Percentiles rank a stretch among this genome's conserved stretches.
Evolutionary conservation across 2,888 invertebrate species (phyloP).

Genomic region (Linyphia triangularis): DNA sequence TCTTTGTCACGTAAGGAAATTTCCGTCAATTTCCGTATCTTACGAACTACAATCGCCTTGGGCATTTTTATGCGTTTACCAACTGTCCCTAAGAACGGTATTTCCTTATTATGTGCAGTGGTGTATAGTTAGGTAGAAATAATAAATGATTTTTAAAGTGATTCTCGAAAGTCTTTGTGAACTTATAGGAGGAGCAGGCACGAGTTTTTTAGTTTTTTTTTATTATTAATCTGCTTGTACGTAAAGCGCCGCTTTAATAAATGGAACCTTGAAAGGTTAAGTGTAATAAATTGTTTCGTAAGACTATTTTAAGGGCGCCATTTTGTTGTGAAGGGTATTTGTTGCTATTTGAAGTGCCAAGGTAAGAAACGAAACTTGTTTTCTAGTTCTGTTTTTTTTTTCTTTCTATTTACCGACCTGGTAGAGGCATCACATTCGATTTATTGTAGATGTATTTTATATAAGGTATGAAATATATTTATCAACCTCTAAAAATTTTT

Average conservation of each 20-base stretch:
- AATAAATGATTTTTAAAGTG: constrained; percentile 39
- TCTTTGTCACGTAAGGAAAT: background rate
- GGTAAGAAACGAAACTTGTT: background rate
- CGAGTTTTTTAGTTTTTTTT: background rate
- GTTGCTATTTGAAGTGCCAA: background rate
- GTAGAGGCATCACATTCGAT: too few relatives aligned
- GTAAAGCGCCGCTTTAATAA: background rate
- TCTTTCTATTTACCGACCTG: too few relatives aligned
- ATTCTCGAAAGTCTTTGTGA: constrained; percentile 6
- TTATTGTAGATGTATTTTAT: too few relatives aligned
- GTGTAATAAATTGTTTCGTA: constrained; percentile 11
- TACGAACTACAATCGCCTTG: background rate
- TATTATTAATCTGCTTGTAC: background rate
- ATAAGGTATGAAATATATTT: too few relatives aligned
- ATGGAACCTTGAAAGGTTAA: constrained; percentile 17
- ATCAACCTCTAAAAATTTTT: too few relatives aligned
- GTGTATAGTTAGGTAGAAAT: constrained; percentile 1
- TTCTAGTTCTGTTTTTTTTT: too few relatives aligned
- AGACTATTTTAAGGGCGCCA: background rate
- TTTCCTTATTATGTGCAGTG: constrained; percentile 1
- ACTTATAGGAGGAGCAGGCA: constrained; percentile 14
- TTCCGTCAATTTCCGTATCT: background rate
- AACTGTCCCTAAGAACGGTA: background rate
- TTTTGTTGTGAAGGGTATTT: background rate
- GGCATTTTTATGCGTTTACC: background rate